phyloP scores from a whole-genome alignment of 1,140 invertebrate species.

The Papilio polyxenes region DNA sequence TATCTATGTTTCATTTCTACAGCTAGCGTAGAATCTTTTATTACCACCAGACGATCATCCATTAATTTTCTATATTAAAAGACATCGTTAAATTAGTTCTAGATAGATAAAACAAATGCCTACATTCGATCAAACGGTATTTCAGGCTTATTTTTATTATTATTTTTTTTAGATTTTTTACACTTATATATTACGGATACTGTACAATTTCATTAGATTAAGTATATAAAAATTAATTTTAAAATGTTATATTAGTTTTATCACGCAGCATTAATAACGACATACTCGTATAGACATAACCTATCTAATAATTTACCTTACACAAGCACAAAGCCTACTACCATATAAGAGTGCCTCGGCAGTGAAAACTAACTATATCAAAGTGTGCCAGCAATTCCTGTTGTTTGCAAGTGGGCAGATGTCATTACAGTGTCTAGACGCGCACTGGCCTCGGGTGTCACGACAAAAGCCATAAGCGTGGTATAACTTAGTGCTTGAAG shows the following conservation, averaged over 20 bases:
- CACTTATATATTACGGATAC: too few species aligned
- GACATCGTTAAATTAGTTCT: not conserved
- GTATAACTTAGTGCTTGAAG: not conserved
- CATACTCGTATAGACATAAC: too few species aligned
- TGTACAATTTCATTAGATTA: too few species aligned
- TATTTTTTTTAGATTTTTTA: too few species aligned
- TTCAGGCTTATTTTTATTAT: not conserved
- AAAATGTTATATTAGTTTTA: too few species aligned
- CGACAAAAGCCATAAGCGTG: not conserved
- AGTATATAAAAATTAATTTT: too few species aligned
- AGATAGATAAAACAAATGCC: not conserved
- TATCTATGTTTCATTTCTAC: not conserved
- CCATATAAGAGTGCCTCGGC: not conserved
- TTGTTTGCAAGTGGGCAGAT: constrained; percentile 27
- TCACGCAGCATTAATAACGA: too few species aligned
- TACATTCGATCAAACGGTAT: not conserved
- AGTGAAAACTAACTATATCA: not conserved
- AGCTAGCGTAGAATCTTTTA: not conserved
- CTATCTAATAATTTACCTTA: too few species aligned
- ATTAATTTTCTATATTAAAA: not conserved
- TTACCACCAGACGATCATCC: not conserved
- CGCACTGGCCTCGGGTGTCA: not conserved
- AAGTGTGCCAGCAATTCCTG: constrained; percentile 12
- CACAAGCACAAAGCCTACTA: too few species aligned
- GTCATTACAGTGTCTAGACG: constrained; percentile 45